Conservation (phyloP, 1,140 invertebrate genomes). For the Sipha flava region DNA sequence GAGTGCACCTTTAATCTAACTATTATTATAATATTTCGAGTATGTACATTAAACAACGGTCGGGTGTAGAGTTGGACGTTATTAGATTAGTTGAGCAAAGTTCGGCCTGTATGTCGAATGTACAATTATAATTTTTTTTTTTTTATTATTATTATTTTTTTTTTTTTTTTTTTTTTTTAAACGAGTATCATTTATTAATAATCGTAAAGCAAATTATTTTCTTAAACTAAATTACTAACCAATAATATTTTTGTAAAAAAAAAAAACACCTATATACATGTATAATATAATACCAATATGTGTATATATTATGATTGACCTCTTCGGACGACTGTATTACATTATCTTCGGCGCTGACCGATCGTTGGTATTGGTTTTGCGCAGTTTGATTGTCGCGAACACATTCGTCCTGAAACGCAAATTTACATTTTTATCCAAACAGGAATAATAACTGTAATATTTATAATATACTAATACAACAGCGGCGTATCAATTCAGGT, state of each 20-base stretch:
- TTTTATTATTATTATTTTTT: too few species aligned
- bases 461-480: too few species aligned
- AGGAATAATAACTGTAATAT: neutral
- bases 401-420: constrained; percentile 57
- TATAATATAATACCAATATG: neutral
- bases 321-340: constrained; percentile 8
- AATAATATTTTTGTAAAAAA: neutral
- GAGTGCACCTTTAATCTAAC: neutral
- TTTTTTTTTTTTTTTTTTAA: neutral
- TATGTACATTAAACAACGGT: neutral
- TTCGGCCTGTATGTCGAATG: neutral
- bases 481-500: too few species aligned
- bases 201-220: neutral
- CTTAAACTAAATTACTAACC: too few species aligned
- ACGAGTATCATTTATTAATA: neutral
- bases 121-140: neutral
- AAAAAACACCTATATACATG: neutral
- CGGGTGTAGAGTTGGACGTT: neutral
- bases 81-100: constrained; percentile 8
- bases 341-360: constrained; percentile 64
- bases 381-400: constrained; percentile 75
- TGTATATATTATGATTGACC: neutral
- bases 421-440: neutral
- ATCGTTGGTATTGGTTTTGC: constrained; percentile 77
- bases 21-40: neutral